Base-by-base conservation (phyloP, 2,797 vertebrate species). In the Sebastes variabilis region DNA sequence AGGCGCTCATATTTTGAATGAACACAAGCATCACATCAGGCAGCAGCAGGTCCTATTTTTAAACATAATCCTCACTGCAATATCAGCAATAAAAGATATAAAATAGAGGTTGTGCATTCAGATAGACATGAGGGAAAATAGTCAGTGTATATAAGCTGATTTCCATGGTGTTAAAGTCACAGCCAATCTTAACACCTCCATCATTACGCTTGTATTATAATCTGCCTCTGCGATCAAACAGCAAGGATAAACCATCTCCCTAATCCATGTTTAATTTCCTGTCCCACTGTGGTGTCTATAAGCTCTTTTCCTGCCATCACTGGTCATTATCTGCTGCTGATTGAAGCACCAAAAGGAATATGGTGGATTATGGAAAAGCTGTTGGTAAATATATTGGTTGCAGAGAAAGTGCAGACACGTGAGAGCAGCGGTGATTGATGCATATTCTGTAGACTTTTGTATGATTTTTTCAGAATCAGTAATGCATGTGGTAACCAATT, bases 251-350 rank as follows among this genome's bases (percentile, higher is more conserved):
- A 84, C 77, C 85, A 81, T 85, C 86, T 79, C 80, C 75, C 81
- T 89, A 87, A 92, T 93, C 93, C 88, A 76, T 87, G 82, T 92
- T 92, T 94, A 87, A 93, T 93, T 94, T 94, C 91, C 92, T 85
- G 87, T 83, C 82, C 89, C 87, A 58, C 75, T 88, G 88, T 85
- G 83, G 87, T 79, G 78, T 78, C 70, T 80, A 76, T 89, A 87
- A 89, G 75, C 82, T 72, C 66, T 79, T 85, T 81, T 80, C 75
- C 70, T 84, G 70, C 54, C 80, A 78, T 87, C 79, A 32, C 74
- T 79, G 88, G 77, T 87, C 84, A 89, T 90, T 90, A 92, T 92
- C 70, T 81, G 81, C 83, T 5, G 58, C 81, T 89, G 86, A 86
- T 91, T 91, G 72, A 75, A 84, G 86, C 77, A 73, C 72, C 77